Conservation (phyloP, 2,113 vertebrate genomes). For the Nesogale talazaci region DNA sequence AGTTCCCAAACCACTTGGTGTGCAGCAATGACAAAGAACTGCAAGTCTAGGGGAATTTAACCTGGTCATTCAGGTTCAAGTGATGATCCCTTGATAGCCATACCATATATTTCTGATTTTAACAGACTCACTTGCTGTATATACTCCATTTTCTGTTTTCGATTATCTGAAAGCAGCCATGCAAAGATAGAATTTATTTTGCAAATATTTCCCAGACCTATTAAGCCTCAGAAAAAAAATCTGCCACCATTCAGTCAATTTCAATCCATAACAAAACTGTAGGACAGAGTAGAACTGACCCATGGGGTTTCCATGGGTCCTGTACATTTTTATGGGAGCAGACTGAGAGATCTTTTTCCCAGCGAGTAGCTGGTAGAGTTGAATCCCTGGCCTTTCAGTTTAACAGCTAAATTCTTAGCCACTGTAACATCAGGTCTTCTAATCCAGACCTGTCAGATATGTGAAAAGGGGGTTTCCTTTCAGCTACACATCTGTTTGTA, state of each 20-base stretch:
- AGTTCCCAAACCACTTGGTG: neutral
- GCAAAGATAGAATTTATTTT: neutral
- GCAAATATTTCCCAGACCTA: neutral
- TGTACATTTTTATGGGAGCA: too few relatives aligned
- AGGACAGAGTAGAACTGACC: too few relatives aligned
- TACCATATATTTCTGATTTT: neutral
- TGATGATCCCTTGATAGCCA: neutral
- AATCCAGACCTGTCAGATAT: neutral
- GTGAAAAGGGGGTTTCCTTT: neutral
- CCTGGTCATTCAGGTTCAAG: neutral
- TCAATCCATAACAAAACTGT: too few relatives aligned
- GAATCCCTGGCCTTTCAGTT: too few relatives aligned
- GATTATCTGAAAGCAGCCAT: neutral
- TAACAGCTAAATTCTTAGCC: too few relatives aligned
- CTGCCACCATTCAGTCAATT: too few relatives aligned
- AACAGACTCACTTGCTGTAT: neutral
- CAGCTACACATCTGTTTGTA: neutral
- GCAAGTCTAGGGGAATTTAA: neutral
- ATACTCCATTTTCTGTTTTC: conserved; percentile 20
- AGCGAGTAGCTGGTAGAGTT: too few relatives aligned
- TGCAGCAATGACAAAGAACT: neutral
- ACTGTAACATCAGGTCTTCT: too few relatives aligned
- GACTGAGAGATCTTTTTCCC: too few relatives aligned
- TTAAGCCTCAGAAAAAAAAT: too few relatives aligned
- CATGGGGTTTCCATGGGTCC: too few relatives aligned